Conservation (phyloP, 2,888 invertebrate genomes). For the Branchinecta sandiegonensis region DNA sequence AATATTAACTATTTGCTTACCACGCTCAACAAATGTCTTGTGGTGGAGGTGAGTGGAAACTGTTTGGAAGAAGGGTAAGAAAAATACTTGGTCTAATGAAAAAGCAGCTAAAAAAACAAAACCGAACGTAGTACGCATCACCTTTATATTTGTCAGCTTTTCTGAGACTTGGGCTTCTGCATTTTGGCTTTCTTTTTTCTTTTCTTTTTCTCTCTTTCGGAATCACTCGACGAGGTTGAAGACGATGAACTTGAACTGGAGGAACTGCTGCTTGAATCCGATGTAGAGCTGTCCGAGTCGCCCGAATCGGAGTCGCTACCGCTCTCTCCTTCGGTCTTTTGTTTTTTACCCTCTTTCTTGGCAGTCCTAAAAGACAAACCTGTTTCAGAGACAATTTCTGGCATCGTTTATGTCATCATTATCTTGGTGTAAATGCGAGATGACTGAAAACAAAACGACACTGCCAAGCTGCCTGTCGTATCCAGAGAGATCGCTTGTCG, state of each 20-base stretch:
- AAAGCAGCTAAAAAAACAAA: too few relatives aligned
- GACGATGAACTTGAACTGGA: constrained; percentile 18
- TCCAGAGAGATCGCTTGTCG: too few relatives aligned
- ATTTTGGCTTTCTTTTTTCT: not conserved
- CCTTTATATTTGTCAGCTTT: too few relatives aligned
- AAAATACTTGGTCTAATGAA: too few relatives aligned
- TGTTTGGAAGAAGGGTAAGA: too few relatives aligned
- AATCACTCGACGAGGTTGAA: not conserved
- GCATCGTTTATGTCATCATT: not conserved
- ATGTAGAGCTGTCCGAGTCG: constrained; percentile 16
- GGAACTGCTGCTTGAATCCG: constrained; percentile 10
- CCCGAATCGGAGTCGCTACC: constrained; percentile 15
- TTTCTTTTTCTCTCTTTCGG: constrained; percentile 16
- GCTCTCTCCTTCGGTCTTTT: not conserved
- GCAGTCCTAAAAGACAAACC: not conserved
- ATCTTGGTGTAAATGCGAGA: not conserved
- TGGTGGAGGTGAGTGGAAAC: too few relatives aligned
- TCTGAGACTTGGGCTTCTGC: too few relatives aligned
- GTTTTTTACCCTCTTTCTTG: not conserved
- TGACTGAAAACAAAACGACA: too few relatives aligned
- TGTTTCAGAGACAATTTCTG: not conserved
- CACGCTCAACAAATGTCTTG: too few relatives aligned
- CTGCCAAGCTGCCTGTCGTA: too few relatives aligned
- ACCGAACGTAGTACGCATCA: too few relatives aligned
- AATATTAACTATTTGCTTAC: too few relatives aligned